Conservation (phyloP, 2,113 vertebrate genomes). For the Fukomys damarensis region DNA sequence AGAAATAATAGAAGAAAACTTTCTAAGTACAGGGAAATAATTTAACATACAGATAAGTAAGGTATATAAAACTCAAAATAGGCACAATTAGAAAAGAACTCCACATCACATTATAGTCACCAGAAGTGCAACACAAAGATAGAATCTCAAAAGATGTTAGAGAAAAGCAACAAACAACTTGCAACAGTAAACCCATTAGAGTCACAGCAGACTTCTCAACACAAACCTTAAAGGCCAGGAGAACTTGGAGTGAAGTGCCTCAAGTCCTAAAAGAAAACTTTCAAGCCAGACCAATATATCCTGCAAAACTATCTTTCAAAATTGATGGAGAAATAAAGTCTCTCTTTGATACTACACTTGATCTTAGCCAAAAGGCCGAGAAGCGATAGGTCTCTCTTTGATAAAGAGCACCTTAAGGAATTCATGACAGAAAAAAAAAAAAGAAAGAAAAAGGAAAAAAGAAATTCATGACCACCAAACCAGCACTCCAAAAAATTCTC, state of each 20-base stretch:
- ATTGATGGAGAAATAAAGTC: background rate
- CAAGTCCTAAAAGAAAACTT: background rate
- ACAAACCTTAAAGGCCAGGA: background rate
- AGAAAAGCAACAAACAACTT: background rate
- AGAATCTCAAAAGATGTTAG: background rate
- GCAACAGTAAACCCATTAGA: background rate
- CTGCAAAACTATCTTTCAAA: background rate
- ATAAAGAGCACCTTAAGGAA: background rate
- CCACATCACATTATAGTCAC: background rate
- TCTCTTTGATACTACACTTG: background rate
- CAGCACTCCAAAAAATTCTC: background rate
- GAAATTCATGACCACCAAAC: background rate
- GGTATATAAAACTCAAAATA: background rate
- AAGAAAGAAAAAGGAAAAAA: too few relatives aligned
- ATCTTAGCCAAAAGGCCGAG: too few relatives aligned
- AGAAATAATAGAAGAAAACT: background rate
- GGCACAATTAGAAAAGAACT: background rate
- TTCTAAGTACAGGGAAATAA: background rate
- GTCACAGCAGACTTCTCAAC: background rate
- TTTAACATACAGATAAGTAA: background rate
- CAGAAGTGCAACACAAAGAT: background rate
- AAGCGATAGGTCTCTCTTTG: background rate
- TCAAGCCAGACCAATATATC: background rate
- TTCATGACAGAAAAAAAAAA: too few relatives aligned
- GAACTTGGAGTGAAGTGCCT: background rate